Evolutionary conservation across 1,140 invertebrate species (phyloP).

Genomic region (Carcinoscorpius rotundicauda): DNA sequence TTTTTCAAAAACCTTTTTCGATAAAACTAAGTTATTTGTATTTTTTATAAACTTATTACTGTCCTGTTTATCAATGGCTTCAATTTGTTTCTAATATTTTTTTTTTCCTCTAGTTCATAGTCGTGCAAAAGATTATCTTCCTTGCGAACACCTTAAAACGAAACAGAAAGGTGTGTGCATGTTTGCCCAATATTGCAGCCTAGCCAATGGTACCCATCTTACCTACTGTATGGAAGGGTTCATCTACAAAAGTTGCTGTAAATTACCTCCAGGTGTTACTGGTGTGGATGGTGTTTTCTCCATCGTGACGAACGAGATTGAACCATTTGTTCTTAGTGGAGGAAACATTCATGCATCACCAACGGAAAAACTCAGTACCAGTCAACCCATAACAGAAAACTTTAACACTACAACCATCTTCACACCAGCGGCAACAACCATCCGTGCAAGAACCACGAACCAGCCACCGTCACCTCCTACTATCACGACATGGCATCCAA

Average conservation of each 20-base stretch:
- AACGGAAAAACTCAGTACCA: slow-evolving; percentile 15
- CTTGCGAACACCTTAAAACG: slow-evolving; percentile 14
- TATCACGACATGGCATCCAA: background rate
- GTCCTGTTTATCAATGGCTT: too few relatives aligned
- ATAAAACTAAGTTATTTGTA: too few relatives aligned
- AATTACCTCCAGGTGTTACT: slow-evolving; percentile 21
- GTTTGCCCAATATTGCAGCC: slow-evolving; percentile 85
- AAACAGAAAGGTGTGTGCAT: slow-evolving; percentile 58
- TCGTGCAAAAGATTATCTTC: background rate
- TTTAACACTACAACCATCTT: background rate
- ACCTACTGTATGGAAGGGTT: slow-evolving; percentile 84
- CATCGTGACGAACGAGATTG: slow-evolving; percentile 4
- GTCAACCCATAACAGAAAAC: background rate
- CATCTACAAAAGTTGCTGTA: slow-evolving; percentile 80
- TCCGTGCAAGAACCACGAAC: slow-evolving; percentile 3
- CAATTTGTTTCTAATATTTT: too few relatives aligned
- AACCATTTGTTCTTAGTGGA: too few relatives aligned
- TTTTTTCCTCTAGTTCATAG: too few relatives aligned
- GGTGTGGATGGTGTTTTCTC: background rate
- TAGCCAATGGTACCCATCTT: slow-evolving; percentile 76
- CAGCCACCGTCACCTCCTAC: slow-evolving; percentile 4
- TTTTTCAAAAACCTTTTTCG: too few relatives aligned
- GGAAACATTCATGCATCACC: slow-evolving; percentile 1
- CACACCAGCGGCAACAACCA: slow-evolving; percentile 2
- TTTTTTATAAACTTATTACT: too few relatives aligned